Evolutionary conservation across 2,888 invertebrate genomes (phyloP), one percentile per base, ranked within the genome.

Genomic region (Cynaeus angustus): DNA sequence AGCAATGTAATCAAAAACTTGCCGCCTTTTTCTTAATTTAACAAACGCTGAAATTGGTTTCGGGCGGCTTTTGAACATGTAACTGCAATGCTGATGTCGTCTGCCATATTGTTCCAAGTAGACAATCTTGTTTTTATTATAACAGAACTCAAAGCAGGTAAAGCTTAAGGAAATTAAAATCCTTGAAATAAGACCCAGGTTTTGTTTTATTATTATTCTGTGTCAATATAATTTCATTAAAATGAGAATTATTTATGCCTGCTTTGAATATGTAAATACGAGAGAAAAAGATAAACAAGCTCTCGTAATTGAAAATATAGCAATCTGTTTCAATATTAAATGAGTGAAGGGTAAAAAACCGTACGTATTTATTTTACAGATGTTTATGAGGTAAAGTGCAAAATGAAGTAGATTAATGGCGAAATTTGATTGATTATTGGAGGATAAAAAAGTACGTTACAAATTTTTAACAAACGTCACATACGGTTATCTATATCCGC

Each of bases 151-250:
- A 12, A 43, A 43, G 43, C 43, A 21, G 43, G 43, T 43, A 56
- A 56, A 56, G 56, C 26, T 43, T 56, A 41, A 56, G 38, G 41
- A 56, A 38, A 56, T 56, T 56, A 56, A 56, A 56, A 56, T 21
- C 56, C 38, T 21, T 28, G 12, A 8, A 41, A 43, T 41, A 26
- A 56, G 8, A 56, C 28, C 13, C n/a, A 8, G 10, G 26, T 43
- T 56, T 56, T 56, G 43, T 56, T 37, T 41, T 55, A 55, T 37
- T 43, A 56, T 56, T 56, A 43, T 12, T 56, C 56, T 56, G 43
- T 56, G 56, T 43, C 56, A 56, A 56, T 41, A 43, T 10, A 56
- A 43, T 43, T 43, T 56, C 28, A 56, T 56, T 56, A 56, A 56
- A 56, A 41, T 43, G 56, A 9, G 43, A 56, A 41, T 56, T 56